phyloP scores from a whole-genome alignment of 1,140 invertebrate genomes.

The Trachelipus rathkii region DNA sequence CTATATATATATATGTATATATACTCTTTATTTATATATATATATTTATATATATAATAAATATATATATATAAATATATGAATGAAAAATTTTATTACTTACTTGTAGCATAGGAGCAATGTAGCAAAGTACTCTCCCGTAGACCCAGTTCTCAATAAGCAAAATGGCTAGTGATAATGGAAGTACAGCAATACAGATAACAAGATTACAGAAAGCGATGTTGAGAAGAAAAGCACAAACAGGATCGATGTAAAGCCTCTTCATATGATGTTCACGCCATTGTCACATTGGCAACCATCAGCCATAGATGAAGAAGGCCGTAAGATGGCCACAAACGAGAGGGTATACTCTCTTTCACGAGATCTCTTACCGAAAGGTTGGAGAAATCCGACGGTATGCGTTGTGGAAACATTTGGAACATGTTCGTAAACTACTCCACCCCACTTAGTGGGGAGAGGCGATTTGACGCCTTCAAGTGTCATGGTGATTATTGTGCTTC shows the following conservation, averaged over 20 bases:
- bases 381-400: constrained; percentile 39
- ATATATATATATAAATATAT: too few species aligned
- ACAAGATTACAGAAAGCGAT: constrained; percentile 64
- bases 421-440: not conserved
- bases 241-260: constrained; percentile 61
- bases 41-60: too few species aligned
- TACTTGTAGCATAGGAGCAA: constrained; percentile 66
- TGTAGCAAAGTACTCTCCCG: constrained; percentile 68
- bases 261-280: constrained; percentile 60
- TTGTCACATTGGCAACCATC: constrained; percentile 59
- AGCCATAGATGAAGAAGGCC: constrained; percentile 56
- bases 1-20: too few species aligned
- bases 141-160: constrained; percentile 70
- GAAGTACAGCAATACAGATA: constrained; percentile 64
- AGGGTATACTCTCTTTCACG: constrained; percentile 56
- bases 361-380: constrained; percentile 26
- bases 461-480: too few species aligned
- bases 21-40: too few species aligned
- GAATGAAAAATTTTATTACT: too few species aligned
- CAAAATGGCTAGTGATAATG: constrained; percentile 63
- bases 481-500: too few species aligned
- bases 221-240: constrained; percentile 64
- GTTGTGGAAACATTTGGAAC: constrained; percentile 29
- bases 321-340: constrained; percentile 64
- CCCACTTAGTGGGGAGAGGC: not conserved